Conservation (phyloP, 2,888 invertebrate species). For the Deilephila porcellus region DNA sequence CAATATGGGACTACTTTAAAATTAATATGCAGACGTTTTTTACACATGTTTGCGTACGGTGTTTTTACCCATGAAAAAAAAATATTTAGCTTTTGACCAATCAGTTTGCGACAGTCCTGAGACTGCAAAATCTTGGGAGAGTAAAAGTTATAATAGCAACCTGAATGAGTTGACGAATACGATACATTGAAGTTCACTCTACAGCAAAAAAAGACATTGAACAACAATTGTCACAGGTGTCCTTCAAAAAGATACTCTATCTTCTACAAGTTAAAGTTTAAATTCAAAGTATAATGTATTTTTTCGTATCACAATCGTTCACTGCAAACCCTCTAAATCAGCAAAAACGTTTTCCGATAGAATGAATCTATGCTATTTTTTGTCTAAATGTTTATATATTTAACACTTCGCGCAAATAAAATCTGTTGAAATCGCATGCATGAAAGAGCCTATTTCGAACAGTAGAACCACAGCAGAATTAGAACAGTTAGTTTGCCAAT, state of each 20-base stretch:
- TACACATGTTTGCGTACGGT: too few species aligned
- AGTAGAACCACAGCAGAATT: too few species aligned
- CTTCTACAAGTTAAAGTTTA: background rate
- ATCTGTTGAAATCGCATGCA: background rate
- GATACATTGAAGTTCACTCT: too few species aligned
- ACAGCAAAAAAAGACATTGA: too few species aligned
- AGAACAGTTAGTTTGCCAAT: too few species aligned
- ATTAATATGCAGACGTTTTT: too few species aligned
- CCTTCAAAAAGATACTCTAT: background rate
- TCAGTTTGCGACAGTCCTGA: too few species aligned
- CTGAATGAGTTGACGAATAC: too few species aligned
- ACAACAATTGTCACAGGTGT: background rate
- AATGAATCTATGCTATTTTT: background rate
- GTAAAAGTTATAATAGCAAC: too few species aligned
- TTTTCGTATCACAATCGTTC: background rate
- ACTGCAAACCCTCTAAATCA: background rate
- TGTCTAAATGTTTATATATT: background rate
- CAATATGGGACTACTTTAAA: too few species aligned
- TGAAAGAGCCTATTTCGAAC: background rate
- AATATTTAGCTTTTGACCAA: too few species aligned
- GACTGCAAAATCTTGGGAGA: background rate
- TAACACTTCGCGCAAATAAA: background rate
- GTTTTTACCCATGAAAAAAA: too few species aligned
- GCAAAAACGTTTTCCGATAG: constrained; percentile 1
- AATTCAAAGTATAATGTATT: background rate